phyloP scores from a whole-genome alignment of 2,888 invertebrate genomes.

The Pherbina coryleti region DNA sequence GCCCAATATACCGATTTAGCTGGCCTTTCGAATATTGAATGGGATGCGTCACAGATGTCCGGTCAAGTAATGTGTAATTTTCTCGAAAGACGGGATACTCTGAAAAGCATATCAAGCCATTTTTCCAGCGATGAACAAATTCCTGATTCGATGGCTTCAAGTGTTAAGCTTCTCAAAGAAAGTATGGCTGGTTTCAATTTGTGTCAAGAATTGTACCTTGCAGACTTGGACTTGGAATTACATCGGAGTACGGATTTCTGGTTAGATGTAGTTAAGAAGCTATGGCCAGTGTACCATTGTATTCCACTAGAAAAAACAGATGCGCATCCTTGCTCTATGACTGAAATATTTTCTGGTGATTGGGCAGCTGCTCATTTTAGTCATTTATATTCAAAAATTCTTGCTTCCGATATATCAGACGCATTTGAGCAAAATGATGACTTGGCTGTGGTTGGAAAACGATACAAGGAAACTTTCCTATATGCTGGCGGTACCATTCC shows the following conservation, averaged over 20 bases:
- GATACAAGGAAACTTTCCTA: slow-evolving; percentile 87
- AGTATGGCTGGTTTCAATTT: slow-evolving; percentile 86
- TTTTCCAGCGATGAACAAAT: slow-evolving; percentile 80
- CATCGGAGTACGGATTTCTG: slow-evolving; percentile 84
- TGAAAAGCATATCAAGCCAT: slow-evolving; percentile 80
- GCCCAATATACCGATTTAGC: slow-evolving; percentile 87
- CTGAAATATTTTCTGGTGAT: slow-evolving; percentile 84
- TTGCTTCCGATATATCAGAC: slow-evolving; percentile 91
- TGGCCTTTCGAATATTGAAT: slow-evolving; percentile 89
- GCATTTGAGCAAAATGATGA: slow-evolving; percentile 76
- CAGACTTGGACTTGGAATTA: slow-evolving; percentile 85
- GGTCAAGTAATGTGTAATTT: slow-evolving; percentile 87
- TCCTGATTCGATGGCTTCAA: slow-evolving; percentile 76
- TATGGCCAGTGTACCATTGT: slow-evolving; percentile 86
- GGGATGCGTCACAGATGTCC: slow-evolving; percentile 91
- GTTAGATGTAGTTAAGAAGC: slow-evolving; percentile 80
- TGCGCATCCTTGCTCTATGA: slow-evolving; percentile 87
- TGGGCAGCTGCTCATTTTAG: slow-evolving; percentile 90
- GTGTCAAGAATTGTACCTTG: slow-evolving; percentile 84
- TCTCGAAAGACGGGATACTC: slow-evolving; percentile 76
- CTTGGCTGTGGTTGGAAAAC: slow-evolving; percentile 73
- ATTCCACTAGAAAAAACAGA: slow-evolving; percentile 84
- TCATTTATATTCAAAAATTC: slow-evolving; percentile 86
- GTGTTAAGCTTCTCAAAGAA: slow-evolving; percentile 75
- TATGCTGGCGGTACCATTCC: slow-evolving; percentile 85